Base-by-base conservation (phyloP, 2,888 invertebrate species). In the Seladonia tumulorum region DNA sequence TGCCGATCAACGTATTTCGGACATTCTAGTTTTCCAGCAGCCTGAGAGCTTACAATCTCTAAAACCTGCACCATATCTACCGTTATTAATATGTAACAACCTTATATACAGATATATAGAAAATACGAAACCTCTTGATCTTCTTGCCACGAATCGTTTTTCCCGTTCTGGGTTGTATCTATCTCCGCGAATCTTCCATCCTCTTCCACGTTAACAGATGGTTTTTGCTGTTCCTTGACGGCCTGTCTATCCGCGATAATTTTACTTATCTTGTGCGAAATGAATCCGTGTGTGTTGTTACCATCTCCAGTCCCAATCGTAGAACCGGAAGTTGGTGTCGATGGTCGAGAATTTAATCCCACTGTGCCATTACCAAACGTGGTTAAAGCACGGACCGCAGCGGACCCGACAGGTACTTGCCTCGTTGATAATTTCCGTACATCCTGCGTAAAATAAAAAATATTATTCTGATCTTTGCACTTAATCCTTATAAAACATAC, bases 311-410 rank as follows among this genome's bases (percentile, higher is more conserved):
- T 83, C 74, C 82, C 89, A 10, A 87, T 66, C 47, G 80, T 82
- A 8, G 88, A 82, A 22, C 71, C 73, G 5, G 53, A n/a, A 57
- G 88, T 76, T 39, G 97, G 97, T 70, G 98, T 97, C 72, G 97
- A 97, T 70, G 97, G 97, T 91, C 97, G 96, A 78, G 97, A 96
- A 92, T 96, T 95, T 63, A 93, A 92, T 63, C 94, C 93, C 76
- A 92, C 85, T 35, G 90, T 93, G 85, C 95, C 95, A 91, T 94
- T 95, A 60, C 95, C 94, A 88, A 96, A 95, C 77, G 93, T 95
- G 78, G 95, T 96, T 85, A 97, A 96, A 75, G 97, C 97, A 78
- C 97, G 96, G 75, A 97, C 97, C 35, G 97, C 97, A 89, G 96
- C 96, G 57, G 97, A 97, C 90, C 96, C 97, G 47, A 96, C 93